These are phyloP conservation scores for Tortricodes alternella DNA, from an alignment of 2,888 invertebrate genomes.

Conservation along the genomic window DNA sequence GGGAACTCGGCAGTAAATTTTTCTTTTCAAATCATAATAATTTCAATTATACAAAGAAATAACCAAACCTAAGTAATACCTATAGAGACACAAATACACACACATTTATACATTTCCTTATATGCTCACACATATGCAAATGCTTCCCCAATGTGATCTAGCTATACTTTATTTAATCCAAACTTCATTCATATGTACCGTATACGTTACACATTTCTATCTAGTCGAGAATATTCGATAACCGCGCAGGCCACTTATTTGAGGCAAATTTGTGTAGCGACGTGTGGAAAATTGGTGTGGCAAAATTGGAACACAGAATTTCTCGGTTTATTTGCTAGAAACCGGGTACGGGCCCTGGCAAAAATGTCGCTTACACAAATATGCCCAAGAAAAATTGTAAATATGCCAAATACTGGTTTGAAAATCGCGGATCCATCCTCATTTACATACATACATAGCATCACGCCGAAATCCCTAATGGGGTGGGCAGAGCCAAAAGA, in stretches of 20 bases:
- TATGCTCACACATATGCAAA: no score
- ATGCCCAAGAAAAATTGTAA: constrained; percentile 23
- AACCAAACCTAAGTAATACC: no score
- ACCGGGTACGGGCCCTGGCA: constrained; percentile 15
- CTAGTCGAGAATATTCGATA: constrained; percentile 58
- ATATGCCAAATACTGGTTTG: constrained; percentile 4
- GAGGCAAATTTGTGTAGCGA: constrained; percentile 61
- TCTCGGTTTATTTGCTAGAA: constrained; percentile 39
- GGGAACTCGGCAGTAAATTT: no score
- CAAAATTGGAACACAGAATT: constrained; percentile 55
- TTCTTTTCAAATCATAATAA: no score
- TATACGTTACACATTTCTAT: constrained; percentile 26
- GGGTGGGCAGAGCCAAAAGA: no score
- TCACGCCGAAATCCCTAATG: no score
- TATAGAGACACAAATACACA: no score
- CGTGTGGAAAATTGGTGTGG: constrained; percentile 51
- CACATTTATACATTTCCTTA: no score
- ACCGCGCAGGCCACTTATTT: constrained; percentile 62
- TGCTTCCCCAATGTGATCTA: neutral
- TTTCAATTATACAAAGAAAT: no score
- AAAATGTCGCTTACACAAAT: constrained; percentile 31
- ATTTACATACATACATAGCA: no score
- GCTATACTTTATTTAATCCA: neutral
- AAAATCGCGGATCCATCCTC: neutral
- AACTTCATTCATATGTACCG: neutral